Evolutionary conservation across 2,113 vertebrate genomes (phyloP).

Genomic region (Pedionomus torquatus): DNA sequence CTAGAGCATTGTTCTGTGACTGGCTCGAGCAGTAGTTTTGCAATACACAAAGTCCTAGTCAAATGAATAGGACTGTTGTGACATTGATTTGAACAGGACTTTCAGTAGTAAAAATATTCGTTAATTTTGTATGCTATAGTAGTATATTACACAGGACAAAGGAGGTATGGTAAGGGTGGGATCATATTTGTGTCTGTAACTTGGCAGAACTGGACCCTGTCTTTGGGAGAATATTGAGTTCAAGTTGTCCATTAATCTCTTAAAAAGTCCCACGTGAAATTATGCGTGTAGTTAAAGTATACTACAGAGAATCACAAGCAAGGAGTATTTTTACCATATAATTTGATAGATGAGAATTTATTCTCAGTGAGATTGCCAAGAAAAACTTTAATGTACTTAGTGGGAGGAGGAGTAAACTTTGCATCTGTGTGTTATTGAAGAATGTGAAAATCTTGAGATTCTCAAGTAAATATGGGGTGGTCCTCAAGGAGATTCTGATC

Average conservation of each 20-base stretch:
- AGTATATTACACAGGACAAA: constrained; percentile 32
- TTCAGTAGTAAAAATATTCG: constrained; percentile 48
- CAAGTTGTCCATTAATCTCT: neutral
- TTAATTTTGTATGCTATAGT: constrained; percentile 52
- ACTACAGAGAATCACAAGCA: neutral
- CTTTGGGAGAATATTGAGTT: constrained; percentile 12
- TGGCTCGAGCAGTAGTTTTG: constrained; percentile 43
- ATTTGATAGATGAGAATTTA: neutral
- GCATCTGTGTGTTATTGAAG: neutral
- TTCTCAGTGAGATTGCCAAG: neutral
- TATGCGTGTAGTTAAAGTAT: neutral
- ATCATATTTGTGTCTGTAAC: neutral
- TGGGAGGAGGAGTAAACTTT: neutral
- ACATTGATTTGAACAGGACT: constrained; percentile 36
- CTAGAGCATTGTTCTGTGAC: constrained; percentile 54
- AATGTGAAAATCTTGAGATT: neutral
- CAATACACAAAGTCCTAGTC: constrained; percentile 44
- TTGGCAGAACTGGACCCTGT: neutral
- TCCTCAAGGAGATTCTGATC: constrained; percentile 1
- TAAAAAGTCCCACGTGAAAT: constrained; percentile 22
- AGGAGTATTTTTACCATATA: constrained; percentile 7
- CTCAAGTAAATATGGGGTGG: neutral
- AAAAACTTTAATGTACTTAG: neutral
- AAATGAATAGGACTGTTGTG: constrained; percentile 58
- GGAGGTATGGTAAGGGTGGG: neutral